A percentile compares a stretch with the other conserved stretches of the same genome.
phyloP scores from a whole-genome alignment of 2,113 vertebrate species.

The Podilymbus podiceps region DNA sequence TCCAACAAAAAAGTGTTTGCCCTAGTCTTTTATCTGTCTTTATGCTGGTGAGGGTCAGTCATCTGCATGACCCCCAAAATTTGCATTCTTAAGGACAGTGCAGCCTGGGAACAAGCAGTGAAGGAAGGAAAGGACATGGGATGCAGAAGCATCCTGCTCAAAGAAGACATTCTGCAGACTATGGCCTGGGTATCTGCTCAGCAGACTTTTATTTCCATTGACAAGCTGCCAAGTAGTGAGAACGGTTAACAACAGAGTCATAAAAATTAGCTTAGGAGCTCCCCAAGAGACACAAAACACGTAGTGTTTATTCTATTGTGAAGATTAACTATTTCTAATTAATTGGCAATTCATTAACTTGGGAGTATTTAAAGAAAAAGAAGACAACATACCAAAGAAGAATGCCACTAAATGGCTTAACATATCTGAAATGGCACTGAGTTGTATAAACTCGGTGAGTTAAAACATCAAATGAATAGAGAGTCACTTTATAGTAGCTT shows the following conservation, averaged over 20 bases:
- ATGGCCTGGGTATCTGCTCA: neutral
- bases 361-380: constrained; percentile 41
- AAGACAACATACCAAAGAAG: neutral
- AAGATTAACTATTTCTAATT: constrained; percentile 59
- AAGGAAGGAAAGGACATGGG: neutral
- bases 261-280: constrained; percentile 49
- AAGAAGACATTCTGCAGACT: neutral
- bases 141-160: neutral
- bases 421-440: neutral
- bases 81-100: neutral
- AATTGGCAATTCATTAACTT: constrained; percentile 43
- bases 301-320: constrained; percentile 3
- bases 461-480: constrained; percentile 8
- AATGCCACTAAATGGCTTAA: neutral
- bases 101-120: neutral
- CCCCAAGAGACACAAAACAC: neutral
- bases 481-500: constrained; percentile 16
- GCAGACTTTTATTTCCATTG: neutral
- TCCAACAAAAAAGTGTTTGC: neutral
- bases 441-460: neutral
- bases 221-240: constrained; percentile 22
- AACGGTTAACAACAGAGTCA: neutral
- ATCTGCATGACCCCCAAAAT: neutral
- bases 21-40: neutral
- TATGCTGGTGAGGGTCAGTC: neutral